phyloP scores from a whole-genome alignment of 2,113 vertebrate genomes.

The Microtus oregoni region DNA sequence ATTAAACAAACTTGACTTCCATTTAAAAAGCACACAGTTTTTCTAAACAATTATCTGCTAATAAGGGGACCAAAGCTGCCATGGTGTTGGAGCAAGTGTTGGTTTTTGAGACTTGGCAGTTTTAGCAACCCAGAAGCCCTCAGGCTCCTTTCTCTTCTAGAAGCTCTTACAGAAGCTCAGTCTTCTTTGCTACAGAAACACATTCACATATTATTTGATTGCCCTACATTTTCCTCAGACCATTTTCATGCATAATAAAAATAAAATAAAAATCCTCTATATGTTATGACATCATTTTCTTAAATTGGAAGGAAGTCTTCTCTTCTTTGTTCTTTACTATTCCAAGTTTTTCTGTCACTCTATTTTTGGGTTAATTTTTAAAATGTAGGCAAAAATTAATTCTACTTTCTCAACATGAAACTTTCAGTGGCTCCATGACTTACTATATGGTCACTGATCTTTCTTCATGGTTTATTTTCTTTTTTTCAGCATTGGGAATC shows the following conservation, averaged over 20 bases:
- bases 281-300: background rate
- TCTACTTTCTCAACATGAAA: conserved; percentile 1
- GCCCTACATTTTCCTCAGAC: background rate
- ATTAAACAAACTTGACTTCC: background rate
- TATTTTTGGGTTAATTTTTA: background rate
- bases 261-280: background rate
- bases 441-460: background rate
- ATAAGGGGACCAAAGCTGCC: background rate
- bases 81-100: background rate
- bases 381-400: conserved; percentile 10
- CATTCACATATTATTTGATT: background rate
- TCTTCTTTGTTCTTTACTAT: conserved; percentile 6
- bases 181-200: conserved; percentile 31
- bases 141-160: background rate
- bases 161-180: background rate
- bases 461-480: background rate
- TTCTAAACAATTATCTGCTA: background rate
- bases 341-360: background rate
- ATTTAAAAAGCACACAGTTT: background rate
- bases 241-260: background rate
- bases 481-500: background rate
- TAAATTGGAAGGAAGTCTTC: background rate
- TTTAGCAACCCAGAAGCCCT: background rate
- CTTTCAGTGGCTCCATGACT: background rate
- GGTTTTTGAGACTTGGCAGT: background rate